A percentile compares a stretch with the other conserved stretches of the same genome.
phyloP scores from a whole-genome alignment of 2,113 vertebrate species.

The Phoenicopterus ruber region DNA sequence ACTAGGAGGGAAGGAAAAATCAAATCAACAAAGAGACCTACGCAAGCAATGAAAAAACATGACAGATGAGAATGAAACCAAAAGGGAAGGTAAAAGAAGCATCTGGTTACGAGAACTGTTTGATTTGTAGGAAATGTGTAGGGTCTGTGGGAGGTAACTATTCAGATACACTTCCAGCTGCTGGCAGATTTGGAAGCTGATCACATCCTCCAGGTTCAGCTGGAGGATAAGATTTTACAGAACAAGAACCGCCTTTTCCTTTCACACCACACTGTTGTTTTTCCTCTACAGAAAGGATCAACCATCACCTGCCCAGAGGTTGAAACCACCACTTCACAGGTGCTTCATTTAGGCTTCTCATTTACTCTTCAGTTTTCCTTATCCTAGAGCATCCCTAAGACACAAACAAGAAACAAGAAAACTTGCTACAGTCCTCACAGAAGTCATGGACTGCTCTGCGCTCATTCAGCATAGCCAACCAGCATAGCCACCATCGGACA shows the following conservation, averaged over 20 bases:
- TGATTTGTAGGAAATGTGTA: constrained; percentile 9
- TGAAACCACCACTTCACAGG: neutral
- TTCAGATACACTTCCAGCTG: constrained; percentile 14
- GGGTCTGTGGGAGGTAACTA: constrained; percentile 32
- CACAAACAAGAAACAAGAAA: neutral
- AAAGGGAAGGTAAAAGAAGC: neutral
- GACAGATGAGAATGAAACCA: neutral
- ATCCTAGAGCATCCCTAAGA: neutral
- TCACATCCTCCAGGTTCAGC: constrained; percentile 8
- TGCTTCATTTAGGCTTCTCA: neutral
- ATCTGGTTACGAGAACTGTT: constrained; percentile 1
- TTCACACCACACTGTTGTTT: neutral
- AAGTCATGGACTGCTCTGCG: neutral
- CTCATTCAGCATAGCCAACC: neutral
- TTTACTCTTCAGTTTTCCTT: neutral
- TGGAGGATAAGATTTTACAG: neutral
- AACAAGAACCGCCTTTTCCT: neutral
- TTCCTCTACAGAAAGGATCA: neutral
- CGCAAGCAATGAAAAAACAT: neutral
- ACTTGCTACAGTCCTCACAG: neutral
- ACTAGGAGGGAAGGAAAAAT: neutral
- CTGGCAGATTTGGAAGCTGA: constrained; percentile 18
- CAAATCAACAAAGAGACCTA: neutral
- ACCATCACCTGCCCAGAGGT: neutral
- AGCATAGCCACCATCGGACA: neutral